Percentiles rank a stretch among this genome's conserved stretches.
Conservation (phyloP, 1,140 invertebrate genomes). For the Neelides sp. region DNA sequence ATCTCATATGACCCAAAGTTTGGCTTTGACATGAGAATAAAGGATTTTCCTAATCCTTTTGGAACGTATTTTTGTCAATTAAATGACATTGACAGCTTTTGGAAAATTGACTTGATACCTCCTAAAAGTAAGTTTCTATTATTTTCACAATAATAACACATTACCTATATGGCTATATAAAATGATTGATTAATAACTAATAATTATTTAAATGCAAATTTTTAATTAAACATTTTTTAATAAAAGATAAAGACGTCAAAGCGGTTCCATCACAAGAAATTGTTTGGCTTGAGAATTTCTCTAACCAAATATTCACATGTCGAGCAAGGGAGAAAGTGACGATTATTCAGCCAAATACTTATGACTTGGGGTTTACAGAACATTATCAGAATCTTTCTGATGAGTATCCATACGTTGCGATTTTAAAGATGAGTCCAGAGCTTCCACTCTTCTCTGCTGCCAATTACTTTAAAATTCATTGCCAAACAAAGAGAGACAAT, state of each 20-base stretch:
- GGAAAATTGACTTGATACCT: conserved; percentile 26
- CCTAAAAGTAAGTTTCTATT: conserved; percentile 15
- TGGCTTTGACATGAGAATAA: conserved; percentile 18
- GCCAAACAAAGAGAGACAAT: conserved; percentile 9
- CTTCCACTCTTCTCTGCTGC: conserved; percentile 15
- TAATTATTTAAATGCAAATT: not conserved
- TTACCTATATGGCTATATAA: not conserved
- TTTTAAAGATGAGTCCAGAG: conserved; percentile 9
- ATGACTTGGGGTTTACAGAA: conserved; percentile 14
- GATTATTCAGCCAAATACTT: conserved; percentile 17
- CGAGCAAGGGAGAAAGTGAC: conserved; percentile 18
- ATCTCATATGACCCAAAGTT: conserved; percentile 18
- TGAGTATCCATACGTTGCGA: conserved; percentile 20
- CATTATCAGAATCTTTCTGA: conserved; percentile 13
- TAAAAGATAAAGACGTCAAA: conserved; percentile 18
- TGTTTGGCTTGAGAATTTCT: conserved; percentile 15
- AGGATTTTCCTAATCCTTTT: conserved; percentile 17
- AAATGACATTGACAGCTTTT: conserved; percentile 15
- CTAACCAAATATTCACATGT: conserved; percentile 25
- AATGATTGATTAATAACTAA: not conserved
- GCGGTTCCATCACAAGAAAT: conserved; percentile 8
- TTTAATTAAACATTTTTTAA: not conserved
- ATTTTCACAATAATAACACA: not conserved
- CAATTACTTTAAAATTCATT: conserved; percentile 30
- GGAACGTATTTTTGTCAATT: conserved; percentile 25